Evolutionary conservation across 2,113 vertebrate genomes (phyloP), one percentile per base, ranked within the genome.

Genomic region (Clarias batrachus): DNA sequence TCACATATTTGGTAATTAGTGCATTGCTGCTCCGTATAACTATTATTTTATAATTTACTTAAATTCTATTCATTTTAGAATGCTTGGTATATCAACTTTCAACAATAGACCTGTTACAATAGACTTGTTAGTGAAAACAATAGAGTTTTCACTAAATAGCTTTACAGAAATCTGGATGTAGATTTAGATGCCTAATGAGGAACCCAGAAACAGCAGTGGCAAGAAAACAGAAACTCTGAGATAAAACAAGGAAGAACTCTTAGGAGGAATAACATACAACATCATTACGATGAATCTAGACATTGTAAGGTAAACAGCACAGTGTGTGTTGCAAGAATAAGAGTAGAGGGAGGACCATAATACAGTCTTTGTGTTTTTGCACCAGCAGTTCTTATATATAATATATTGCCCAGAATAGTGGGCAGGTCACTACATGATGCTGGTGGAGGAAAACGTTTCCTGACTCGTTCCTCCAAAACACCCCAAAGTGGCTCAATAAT

Each of bases 11-110:
- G 52, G 23, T 33, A 19, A 21, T n/a, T 3, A 11, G 14, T 85
- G 63, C 52, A 48, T 30, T 33, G 41, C 70, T 71, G 56, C 57
- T 30, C 41, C 21, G 62, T 23, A 65, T 79, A 85, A 85, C 66
- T 56, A 74, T 25, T 54, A 11, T 52, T 27, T 54, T 7, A 7
- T 48, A 48, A 48, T 48, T 48, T 77, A 23, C 48, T 77, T 77
- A 54, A 2, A n/a, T 56, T 77, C 74, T 12, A 56, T 56, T 78
- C 52, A 27, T 13, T 16, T 56, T 52, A 17, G 74, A 56, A 27
- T 56, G 17, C 27, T 30, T 48, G 56, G 5, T 56, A 4, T 78
- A 52, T 11, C 41, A 52, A n/a, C 12, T n/a, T 54, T 41, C 4
- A 33, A 21, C 19, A 48, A 23, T 23, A 73, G 37, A 41, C 37